phyloP scores from a whole-genome alignment of 2,113 vertebrate genomes.

The Anolis carolinensis region DNA sequence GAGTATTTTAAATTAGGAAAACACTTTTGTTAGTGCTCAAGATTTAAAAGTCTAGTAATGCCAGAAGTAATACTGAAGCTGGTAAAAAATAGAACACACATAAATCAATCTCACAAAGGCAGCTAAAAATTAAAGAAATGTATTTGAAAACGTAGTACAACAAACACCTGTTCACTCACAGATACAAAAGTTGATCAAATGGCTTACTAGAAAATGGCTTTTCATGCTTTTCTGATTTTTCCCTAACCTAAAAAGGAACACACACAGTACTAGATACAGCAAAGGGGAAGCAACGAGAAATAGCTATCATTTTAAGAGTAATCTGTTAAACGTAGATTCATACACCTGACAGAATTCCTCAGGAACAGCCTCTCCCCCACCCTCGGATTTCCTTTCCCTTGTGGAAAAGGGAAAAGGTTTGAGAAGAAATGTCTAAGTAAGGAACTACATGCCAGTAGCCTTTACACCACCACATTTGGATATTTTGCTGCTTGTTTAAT shows the following conservation, averaged over 20 bases:
- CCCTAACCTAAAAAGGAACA: not conserved
- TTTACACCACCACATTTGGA: constrained; percentile 2
- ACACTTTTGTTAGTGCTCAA: not conserved
- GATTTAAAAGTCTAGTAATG: not conserved
- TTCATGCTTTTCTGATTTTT: not conserved
- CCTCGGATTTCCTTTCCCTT: not conserved
- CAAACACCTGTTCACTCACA: constrained; percentile 14
- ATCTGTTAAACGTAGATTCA: not conserved
- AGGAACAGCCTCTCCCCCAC: not conserved
- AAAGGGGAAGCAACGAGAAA: constrained; percentile 6
- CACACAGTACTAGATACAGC: not conserved
- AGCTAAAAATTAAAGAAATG: constrained; percentile 18
- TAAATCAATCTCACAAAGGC: constrained; percentile 29
- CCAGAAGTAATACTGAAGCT: constrained; percentile 19
- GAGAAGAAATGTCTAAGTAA: no score
- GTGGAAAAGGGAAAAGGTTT: not conserved
- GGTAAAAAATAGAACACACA: constrained; percentile 6
- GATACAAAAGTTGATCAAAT: not conserved
- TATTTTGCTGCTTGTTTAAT: not conserved
- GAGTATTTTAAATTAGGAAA: not conserved
- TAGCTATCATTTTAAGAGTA: not conserved
- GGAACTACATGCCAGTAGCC: not conserved
- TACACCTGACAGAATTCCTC: not conserved
- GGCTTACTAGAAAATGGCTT: constrained; percentile 11
- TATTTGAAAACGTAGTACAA: constrained; percentile 27